phyloP scores from a whole-genome alignment of 2,888 invertebrate species.

The Gortyna flavago region DNA sequence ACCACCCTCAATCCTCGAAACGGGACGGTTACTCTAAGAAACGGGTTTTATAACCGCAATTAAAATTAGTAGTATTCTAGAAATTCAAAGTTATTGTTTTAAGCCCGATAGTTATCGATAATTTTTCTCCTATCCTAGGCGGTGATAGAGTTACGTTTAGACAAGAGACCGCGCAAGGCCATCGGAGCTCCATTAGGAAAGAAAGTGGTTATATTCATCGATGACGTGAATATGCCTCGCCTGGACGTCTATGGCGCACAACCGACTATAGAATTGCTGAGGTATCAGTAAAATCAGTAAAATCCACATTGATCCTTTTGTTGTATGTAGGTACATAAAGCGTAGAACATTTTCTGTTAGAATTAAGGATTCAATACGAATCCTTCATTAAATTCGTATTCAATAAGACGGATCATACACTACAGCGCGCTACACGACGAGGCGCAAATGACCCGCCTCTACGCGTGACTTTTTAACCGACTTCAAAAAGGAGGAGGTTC shows the following conservation, averaged over 20 bases:
- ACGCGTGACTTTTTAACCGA: too few relatives aligned
- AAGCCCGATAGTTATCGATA: not conserved
- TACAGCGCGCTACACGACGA: too few relatives aligned
- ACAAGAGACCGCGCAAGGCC: constrained; percentile 94
- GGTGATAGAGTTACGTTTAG: constrained; percentile 96
- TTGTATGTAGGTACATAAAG: too few relatives aligned
- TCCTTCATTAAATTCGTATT: too few relatives aligned
- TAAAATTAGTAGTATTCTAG: too few relatives aligned
- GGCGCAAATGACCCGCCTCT: too few relatives aligned
- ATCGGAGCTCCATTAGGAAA: constrained; percentile 96
- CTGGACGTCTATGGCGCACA: constrained; percentile 97
- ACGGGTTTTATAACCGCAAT: not conserved
- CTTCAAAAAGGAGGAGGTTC: too few relatives aligned
- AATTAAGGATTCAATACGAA: too few relatives aligned
- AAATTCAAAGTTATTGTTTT: not conserved
- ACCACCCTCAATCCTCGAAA: not conserved
- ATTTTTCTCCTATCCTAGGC: constrained; percentile 86
- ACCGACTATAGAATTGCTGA: constrained; percentile 96
- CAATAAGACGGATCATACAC: too few relatives aligned
- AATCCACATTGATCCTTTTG: not conserved
- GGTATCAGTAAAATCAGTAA: constrained; percentile 84
- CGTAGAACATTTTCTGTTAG: too few relatives aligned
- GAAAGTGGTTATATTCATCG: constrained; percentile 95
- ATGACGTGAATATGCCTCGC: constrained; percentile 98
- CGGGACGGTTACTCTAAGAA: too few relatives aligned